Evolutionary conservation across 2,888 invertebrate species (phyloP).

Genomic region (Monopis laevigella): DNA sequence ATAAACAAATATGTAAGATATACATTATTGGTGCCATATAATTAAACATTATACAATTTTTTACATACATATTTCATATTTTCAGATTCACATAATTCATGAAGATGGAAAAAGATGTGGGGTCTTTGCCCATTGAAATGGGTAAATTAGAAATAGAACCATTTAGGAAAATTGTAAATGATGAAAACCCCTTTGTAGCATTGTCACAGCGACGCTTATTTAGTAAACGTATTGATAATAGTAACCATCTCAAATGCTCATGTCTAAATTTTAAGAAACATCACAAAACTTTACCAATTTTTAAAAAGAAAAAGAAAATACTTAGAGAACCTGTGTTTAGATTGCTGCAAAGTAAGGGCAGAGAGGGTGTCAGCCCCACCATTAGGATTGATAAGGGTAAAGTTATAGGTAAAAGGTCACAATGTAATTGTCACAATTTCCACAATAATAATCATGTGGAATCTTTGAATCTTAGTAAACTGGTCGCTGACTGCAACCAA

Average conservation of each 20-base stretch:
- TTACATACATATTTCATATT: no score
- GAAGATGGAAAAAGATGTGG: constrained; percentile 53
- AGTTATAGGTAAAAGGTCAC: constrained; percentile 5
- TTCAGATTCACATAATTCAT: background rate
- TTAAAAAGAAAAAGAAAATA: constrained; percentile 56
- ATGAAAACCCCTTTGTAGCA: constrained; percentile 40
- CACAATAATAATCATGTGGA: constrained; percentile 18
- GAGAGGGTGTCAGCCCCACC: background rate
- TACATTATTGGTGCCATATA: no score
- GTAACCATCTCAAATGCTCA: background rate
- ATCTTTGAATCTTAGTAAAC: constrained; percentile 40
- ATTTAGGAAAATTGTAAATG: constrained; percentile 31
- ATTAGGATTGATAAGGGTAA: constrained; percentile 22
- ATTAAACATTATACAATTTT: no score
- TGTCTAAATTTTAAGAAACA: constrained; percentile 23
- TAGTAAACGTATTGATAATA: background rate
- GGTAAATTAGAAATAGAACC: constrained; percentile 67
- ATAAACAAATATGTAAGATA: no score
- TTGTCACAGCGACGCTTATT: background rate
- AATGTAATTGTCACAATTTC: constrained; percentile 14
- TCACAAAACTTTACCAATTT: constrained; percentile 30
- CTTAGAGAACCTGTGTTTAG: constrained; percentile 67
- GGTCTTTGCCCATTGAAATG: constrained; percentile 60
- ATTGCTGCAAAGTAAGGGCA: constrained; percentile 37
- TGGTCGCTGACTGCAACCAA: constrained; percentile 54